Evolutionary conservation across 1,140 invertebrate species (phyloP), one percentile per base, ranked within the genome.

Genomic region (Apis laboriosa): DNA sequence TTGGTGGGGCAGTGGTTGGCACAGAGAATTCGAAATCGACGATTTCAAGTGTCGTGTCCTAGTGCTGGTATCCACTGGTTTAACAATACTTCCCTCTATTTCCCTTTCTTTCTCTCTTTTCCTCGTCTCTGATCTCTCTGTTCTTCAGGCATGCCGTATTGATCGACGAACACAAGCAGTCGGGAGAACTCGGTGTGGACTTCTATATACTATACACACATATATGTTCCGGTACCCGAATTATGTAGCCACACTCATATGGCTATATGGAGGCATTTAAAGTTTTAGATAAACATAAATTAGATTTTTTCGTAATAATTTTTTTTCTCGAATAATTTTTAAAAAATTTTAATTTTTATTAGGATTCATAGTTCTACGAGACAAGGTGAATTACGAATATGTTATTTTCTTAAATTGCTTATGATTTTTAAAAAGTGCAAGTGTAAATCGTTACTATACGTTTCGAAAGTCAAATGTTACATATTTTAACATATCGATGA

Each of bases 131-230:
- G 76, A 84, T 85, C 83, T 87, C 85, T 87, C 77, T 75, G 56
- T 87, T 84, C 85, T 66, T 87, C 78, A 53, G 78, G 77, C 87
- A 72, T 84, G 77, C 70, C 34, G 79, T 88, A 88, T 88, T 88
- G 87, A 88, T 88, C 87, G 87, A 74, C 87, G 74, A 87, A 88
- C 83, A 88, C 76, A 72, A 81, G 58, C 83, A 77, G 63, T 70
- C 71, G 84, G 60, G 78, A 28, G 76, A 43, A 66, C 76, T 71
- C 43, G 75, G 71, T 77, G 73, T 43, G 56, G 64, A 49, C 19
- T 49, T 49, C 9, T 58, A 66, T 17, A 58, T 49, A 61, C 63
- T 13, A 60, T n/a, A 43, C 63, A 53, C 60, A 12, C 67, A 58
- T 21, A 49, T 24, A 34, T 55, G 77, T 75, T 83, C 24, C 74